phyloP scores from a whole-genome alignment of 2,888 invertebrate species.

The Leucozona laternaria region DNA sequence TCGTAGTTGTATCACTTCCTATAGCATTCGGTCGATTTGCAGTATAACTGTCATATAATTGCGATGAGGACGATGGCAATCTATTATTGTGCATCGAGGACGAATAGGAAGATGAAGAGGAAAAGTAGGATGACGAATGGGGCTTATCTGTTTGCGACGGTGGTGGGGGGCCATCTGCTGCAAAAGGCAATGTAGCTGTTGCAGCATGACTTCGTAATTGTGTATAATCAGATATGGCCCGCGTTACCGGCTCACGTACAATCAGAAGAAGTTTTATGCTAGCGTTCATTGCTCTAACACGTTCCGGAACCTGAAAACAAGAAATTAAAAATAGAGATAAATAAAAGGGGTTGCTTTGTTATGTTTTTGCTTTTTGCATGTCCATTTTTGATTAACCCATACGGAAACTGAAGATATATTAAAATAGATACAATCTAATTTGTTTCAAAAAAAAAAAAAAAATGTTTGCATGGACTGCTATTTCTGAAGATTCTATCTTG shows the following conservation, averaged over 20 bases:
- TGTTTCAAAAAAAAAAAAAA: no score
- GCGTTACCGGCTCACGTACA: conserved; percentile 97
- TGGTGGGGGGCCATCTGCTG: conserved; percentile 76
- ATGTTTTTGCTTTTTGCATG: background rate
- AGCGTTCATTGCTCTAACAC: conserved; percentile 97
- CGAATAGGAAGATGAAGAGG: conserved; percentile 65
- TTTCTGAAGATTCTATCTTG: background rate
- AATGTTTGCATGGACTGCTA: no score
- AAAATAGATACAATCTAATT: conserved; percentile 11
- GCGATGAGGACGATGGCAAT: conserved; percentile 78
- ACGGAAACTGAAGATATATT: background rate
- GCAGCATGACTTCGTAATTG: conserved; percentile 94
- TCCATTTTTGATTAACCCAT: background rate
- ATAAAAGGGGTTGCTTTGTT: background rate
- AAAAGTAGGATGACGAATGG: conserved; percentile 49
- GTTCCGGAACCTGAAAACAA: conserved; percentile 92
- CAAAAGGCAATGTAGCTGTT: conserved; percentile 87
- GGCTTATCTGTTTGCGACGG: conserved; percentile 38
- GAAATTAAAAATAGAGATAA: conserved; percentile 19
- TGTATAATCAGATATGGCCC: conserved; percentile 98
- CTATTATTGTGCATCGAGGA: conserved; percentile 79
- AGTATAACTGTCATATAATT: conserved; percentile 81
- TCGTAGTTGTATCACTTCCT: conserved; percentile 53
- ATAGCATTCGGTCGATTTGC: conserved; percentile 76
- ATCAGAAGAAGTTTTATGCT: conserved; percentile 95